Conservation (phyloP, 2,113 vertebrate species). For the Passer domesticus region DNA sequence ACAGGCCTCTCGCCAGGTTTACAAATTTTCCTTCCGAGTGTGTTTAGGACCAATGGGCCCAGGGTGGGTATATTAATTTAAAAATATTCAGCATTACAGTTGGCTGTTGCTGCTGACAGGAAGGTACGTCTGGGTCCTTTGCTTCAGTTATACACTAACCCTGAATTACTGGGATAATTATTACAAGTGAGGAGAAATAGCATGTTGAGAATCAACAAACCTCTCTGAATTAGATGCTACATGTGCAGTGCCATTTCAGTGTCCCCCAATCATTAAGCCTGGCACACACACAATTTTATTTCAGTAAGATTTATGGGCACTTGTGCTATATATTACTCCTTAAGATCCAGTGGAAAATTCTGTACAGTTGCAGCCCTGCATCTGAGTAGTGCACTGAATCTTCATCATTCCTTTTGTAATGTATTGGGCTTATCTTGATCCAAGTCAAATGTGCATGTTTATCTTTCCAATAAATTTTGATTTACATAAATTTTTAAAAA, state of each 20-base stretch:
- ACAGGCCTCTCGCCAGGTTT: neutral
- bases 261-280: neutral
- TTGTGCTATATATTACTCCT: neutral
- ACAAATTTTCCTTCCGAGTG: neutral
- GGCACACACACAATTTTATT: neutral
- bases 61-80: neutral
- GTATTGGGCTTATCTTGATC: neutral
- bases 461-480: neutral
- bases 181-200: neutral
- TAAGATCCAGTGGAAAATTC: neutral
- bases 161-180: neutral
- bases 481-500: neutral
- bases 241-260: neutral
- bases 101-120: neutral
- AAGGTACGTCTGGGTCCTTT: neutral
- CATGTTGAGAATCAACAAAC: neutral
- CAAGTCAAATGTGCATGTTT: neutral
- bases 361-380: neutral
- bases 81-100: neutral
- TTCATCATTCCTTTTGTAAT: neutral
- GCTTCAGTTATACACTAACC: accelerated
- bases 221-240: neutral
- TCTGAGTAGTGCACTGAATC: neutral
- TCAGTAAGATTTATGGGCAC: neutral
- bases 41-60: neutral